A percentile compares a stretch with the other conserved stretches of the same genome.
Evolutionary conservation across 2,113 vertebrate species (phyloP).

Genomic region (Carassius gibelio): DNA sequence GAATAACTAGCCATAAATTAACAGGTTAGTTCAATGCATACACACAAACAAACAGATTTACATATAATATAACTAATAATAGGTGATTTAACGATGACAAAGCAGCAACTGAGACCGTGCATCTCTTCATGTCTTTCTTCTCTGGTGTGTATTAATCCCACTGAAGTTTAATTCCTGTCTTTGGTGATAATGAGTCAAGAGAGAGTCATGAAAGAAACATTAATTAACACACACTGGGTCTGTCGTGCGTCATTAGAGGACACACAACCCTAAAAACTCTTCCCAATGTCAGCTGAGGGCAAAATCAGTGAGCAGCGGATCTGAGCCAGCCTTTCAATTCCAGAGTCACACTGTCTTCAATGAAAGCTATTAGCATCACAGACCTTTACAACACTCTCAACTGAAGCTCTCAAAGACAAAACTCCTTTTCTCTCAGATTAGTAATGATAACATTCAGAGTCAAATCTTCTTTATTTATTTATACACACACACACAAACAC

Average conservation of each 20-base stretch:
- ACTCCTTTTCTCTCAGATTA: background rate
- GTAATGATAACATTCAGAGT: background rate
- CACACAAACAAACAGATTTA: background rate
- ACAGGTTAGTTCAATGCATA: background rate
- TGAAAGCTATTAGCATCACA: background rate
- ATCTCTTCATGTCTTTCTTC: slow-evolving; percentile 14
- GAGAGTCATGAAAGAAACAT: slow-evolving; percentile 1
- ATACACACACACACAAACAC: no score
- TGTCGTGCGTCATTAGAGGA: background rate
- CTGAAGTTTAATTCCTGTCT: background rate
- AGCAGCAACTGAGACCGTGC: background rate
- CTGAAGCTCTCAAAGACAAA: background rate
- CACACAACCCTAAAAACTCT: background rate
- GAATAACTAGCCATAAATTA: no score
- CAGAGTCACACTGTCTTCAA: background rate
- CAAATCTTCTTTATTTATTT: background rate
- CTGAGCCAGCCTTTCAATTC: background rate
- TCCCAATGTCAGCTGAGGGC: background rate
- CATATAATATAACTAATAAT: background rate
- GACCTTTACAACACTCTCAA: background rate
- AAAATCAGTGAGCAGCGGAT: background rate
- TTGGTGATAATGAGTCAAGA: slow-evolving; percentile 32
- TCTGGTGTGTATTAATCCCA: background rate
- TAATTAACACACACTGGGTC: slow-evolving; percentile 11
- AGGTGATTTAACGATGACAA: background rate